Conservation (phyloP, 2,888 invertebrate species). For the Sphecodes monilicornis region DNA sequence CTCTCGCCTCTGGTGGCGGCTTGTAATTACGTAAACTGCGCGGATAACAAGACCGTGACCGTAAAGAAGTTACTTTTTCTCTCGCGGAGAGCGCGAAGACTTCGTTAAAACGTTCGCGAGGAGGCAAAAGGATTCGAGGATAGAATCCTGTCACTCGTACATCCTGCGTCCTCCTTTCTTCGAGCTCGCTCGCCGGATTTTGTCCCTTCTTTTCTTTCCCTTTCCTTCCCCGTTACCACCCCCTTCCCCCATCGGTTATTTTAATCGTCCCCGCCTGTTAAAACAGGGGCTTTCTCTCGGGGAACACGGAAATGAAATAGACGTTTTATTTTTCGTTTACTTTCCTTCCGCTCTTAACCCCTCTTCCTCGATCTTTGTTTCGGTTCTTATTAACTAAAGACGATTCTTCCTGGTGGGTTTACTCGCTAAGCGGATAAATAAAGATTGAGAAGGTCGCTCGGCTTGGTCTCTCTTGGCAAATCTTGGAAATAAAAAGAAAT, state of each 20-base stretch:
- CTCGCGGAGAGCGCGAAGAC: constrained; percentile 34
- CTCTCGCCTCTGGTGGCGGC: neutral
- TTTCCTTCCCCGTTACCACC: neutral
- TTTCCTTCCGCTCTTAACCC: neutral
- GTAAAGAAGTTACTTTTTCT: constrained; percentile 47
- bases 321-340: neutral
- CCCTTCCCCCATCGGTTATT: constrained; percentile 24
- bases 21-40: constrained; percentile 61
- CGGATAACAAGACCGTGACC: constrained; percentile 52
- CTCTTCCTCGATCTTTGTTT: neutral
- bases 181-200: neutral
- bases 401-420: neutral
- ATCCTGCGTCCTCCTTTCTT: constrained; percentile 28
- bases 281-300: neutral
- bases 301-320: neutral
- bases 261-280: constrained; percentile 13
- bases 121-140: neutral
- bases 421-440: neutral
- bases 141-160: neutral
- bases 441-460: neutral
- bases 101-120: constrained; percentile 50
- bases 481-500: neutral
- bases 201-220: constrained; percentile 18
- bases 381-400: neutral
- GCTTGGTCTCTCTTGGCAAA: neutral